Conservation (phyloP, 1,140 invertebrate genomes). For the Drosophila burlai region DNA sequence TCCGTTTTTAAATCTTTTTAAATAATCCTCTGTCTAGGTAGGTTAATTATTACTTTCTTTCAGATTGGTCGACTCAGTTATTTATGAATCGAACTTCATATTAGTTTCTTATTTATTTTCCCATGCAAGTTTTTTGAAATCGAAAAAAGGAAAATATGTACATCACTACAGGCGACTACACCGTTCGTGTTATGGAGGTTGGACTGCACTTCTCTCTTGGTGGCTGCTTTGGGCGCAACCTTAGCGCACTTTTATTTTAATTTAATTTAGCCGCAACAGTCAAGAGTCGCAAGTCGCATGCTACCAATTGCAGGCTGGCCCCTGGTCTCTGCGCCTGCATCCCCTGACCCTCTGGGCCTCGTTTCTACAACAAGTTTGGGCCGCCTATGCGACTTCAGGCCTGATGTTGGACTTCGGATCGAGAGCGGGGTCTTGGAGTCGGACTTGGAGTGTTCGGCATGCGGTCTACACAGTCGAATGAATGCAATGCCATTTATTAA, state of each 20-base stretch:
- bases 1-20: too few species aligned
- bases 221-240: constrained; percentile 60
- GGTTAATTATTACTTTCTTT: too few species aligned
- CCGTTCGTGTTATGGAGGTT: neutral
- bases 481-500: constrained; percentile 79
- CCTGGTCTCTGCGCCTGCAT: neutral
- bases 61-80: too few species aligned
- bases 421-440: constrained; percentile 11
- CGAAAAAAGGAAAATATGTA: too few species aligned
- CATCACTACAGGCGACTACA: neutral
- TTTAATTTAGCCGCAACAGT: constrained; percentile 74
- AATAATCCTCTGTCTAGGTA: too few species aligned
- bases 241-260: constrained; percentile 77
- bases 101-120: too few species aligned
- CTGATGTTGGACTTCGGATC: constrained; percentile 37
- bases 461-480: constrained; percentile 43
- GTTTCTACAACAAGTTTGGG: constrained; percentile 55
- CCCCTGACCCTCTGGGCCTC: constrained; percentile 2
- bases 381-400: constrained; percentile 25
- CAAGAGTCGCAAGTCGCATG: constrained; percentile 64
- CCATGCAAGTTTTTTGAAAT: too few species aligned
- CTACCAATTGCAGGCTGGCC: constrained; percentile 45
- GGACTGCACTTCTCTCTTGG: constrained; percentile 15
- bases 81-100: too few species aligned
- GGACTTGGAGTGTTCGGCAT: constrained; percentile 32